Percentiles rank a stretch among this genome's conserved stretches.
Conservation (phyloP, 2,888 invertebrate species). For the Petrolisthes manimaculis region DNA sequence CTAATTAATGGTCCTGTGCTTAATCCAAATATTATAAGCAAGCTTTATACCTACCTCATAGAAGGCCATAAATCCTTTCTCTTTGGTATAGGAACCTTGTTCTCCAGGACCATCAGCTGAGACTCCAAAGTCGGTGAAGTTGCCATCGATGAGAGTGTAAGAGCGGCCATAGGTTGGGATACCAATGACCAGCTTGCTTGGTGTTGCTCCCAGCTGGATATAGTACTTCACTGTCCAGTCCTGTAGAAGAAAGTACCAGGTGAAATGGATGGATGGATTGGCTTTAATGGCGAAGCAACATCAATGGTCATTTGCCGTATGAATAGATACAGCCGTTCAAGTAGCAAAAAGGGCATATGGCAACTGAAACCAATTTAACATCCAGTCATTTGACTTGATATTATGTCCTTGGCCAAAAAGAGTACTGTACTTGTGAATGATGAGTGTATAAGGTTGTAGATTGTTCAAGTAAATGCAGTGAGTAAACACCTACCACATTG, state of each 20-base stretch:
- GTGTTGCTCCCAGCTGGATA: constrained; percentile 69
- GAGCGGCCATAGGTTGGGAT: constrained; percentile 82
- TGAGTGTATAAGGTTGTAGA: too few relatives aligned
- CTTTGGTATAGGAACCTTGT: constrained; percentile 90
- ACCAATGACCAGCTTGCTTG: constrained; percentile 70
- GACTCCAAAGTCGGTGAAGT: constrained; percentile 86
- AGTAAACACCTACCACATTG: constrained; percentile 81
- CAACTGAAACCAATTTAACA: background rate
- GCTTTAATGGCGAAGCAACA: too few relatives aligned
- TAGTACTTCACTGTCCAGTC: constrained; percentile 71
- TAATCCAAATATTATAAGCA: too few relatives aligned
- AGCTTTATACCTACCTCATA: constrained; percentile 79
- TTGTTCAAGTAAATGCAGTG: too few relatives aligned
- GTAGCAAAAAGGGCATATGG: background rate
- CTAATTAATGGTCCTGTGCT: too few relatives aligned
- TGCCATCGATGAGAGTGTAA: constrained; percentile 88
- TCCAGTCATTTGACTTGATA: background rate
- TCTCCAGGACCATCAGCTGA: constrained; percentile 92
- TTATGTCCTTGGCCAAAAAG: too few relatives aligned
- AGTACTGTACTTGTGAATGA: too few relatives aligned
- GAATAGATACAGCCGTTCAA: background rate
- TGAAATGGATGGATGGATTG: background rate
- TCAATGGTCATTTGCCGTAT: too few relatives aligned
- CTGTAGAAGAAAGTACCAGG: constrained; percentile 65
- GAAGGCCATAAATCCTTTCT: constrained; percentile 92